Conservation (phyloP, 2,888 invertebrate species). For the Latheticus oryzae region DNA sequence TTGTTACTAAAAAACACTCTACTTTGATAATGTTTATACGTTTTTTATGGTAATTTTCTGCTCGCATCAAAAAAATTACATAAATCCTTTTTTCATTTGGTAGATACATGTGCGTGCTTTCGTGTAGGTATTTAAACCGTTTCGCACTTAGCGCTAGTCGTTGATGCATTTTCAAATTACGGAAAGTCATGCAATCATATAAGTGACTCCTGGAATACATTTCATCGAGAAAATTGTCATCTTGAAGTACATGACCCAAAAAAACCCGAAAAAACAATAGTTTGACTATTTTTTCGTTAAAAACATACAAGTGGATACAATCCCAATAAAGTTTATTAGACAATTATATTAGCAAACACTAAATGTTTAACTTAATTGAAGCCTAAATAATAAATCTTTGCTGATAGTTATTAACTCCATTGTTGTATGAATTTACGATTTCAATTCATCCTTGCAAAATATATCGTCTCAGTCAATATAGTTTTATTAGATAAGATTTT, state of each 20-base stretch:
- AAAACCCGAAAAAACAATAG: too few species aligned
- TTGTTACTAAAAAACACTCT: constrained; percentile 19
- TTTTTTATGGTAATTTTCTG: constrained; percentile 20
- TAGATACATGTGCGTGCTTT: constrained; percentile 30
- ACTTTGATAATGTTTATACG: constrained; percentile 29
- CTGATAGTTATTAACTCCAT: constrained; percentile 28
- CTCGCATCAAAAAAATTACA: constrained; percentile 13
- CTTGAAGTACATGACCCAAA: too few species aligned
- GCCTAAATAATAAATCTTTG: constrained; percentile 30
- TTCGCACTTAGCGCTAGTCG: constrained; percentile 25
- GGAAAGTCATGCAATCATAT: constrained; percentile 13
- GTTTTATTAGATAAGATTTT: too few species aligned
- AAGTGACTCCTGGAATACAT: background rate
- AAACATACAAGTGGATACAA: too few species aligned
- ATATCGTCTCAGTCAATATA: too few species aligned
- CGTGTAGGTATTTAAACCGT: constrained; percentile 29
- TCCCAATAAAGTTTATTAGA: constrained; percentile 21
- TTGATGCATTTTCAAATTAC: constrained; percentile 25
- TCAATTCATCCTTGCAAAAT: constrained; percentile 26
- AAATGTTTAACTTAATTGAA: constrained; percentile 27
- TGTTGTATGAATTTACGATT: constrained; percentile 32
- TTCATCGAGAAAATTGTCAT: background rate
- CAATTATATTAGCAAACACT: constrained; percentile 17
- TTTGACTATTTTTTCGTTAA: too few species aligned
- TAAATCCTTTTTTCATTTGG: constrained; percentile 19